Evolutionary conservation across 1,140 invertebrate species (phyloP).

Genomic region (Lucilia sericata): DNA sequence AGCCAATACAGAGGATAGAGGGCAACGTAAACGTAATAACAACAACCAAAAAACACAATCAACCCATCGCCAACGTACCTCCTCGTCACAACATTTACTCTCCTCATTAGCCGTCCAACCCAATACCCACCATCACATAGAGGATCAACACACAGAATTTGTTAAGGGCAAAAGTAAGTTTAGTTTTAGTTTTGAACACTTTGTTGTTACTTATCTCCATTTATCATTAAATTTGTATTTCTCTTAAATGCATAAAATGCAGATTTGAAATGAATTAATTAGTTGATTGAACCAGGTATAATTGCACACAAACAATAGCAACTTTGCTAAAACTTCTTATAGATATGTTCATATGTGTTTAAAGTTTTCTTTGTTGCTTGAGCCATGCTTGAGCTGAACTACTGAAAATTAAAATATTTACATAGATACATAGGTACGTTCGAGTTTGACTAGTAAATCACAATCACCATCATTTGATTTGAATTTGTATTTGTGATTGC

Average conservation of each 20-base stretch:
- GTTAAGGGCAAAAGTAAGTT: conserved; percentile 68
- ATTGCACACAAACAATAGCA: background rate
- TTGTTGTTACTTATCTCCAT: background rate
- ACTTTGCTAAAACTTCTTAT: no score
- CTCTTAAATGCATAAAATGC: background rate
- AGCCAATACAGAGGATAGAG: conserved; percentile 53
- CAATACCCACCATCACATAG: conserved; percentile 50
- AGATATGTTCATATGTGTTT: background rate
- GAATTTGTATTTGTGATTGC: background rate
- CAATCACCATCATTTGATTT: background rate
- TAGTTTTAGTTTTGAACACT: conserved; percentile 69
- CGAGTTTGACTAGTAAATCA: background rate
- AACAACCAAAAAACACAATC: conserved; percentile 53
- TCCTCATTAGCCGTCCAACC: conserved; percentile 40
- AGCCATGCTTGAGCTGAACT: no score
- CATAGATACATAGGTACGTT: no score
- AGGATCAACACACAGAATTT: conserved; percentile 61
- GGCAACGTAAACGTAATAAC: conserved; percentile 53
- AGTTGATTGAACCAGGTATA: background rate
- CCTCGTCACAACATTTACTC: conserved; percentile 2
- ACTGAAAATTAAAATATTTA: no score
- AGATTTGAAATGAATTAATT: background rate
- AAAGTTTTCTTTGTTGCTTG: background rate
- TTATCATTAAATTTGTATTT: no score
- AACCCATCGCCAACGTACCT: conserved; percentile 42